phyloP scores from a whole-genome alignment of 2,113 vertebrate genomes.

The Morone chrysops region DNA sequence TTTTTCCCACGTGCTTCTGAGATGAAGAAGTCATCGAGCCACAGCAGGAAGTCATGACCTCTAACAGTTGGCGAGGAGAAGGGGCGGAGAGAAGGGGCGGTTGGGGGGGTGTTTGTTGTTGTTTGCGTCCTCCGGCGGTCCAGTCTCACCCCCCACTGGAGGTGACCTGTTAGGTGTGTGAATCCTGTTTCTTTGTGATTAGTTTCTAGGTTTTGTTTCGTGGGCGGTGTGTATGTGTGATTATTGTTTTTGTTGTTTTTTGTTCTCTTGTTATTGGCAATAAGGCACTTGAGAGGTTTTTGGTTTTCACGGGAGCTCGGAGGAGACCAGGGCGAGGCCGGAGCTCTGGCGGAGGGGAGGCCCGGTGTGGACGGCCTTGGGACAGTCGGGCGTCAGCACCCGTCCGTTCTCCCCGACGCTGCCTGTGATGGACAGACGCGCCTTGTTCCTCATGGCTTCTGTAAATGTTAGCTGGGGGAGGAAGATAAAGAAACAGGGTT shows the following conservation, averaged over 20 bases:
- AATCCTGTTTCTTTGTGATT: constrained; percentile 39
- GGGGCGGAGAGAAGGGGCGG: too few relatives aligned
- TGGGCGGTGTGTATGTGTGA: constrained; percentile 17
- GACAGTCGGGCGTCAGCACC: constrained; percentile 97
- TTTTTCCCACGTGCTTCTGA: constrained; percentile 37
- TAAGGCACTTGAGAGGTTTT: constrained; percentile 99
- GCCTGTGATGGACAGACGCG: constrained; percentile 98
- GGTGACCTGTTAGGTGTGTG: constrained; percentile 49
- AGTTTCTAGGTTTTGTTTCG: constrained; percentile 50
- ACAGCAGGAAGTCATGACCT: constrained; percentile 4
- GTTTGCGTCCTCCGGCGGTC: constrained; percentile 1
- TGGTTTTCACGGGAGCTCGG: constrained; percentile 99
- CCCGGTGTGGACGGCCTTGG: constrained; percentile 95
- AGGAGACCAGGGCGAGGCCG: constrained; percentile 97
- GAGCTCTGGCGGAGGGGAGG: constrained; percentile 96
- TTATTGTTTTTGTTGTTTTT: constrained; percentile 17
- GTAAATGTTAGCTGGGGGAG: constrained; percentile 94
- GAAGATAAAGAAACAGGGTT: constrained; percentile 16
- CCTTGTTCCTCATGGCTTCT: constrained; percentile 99
- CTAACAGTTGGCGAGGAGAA: background rate
- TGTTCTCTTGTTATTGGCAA: constrained; percentile 73
- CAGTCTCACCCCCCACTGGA: constrained; percentile 44
- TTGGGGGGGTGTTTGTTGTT: constrained; percentile 9
- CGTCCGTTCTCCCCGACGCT: constrained; percentile 98
- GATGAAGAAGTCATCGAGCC: constrained; percentile 9